These are phyloP conservation scores for Clarias pachynema DNA, from an alignment of 2,797 vertebrate genomes.

Conservation along the genomic window DNA sequence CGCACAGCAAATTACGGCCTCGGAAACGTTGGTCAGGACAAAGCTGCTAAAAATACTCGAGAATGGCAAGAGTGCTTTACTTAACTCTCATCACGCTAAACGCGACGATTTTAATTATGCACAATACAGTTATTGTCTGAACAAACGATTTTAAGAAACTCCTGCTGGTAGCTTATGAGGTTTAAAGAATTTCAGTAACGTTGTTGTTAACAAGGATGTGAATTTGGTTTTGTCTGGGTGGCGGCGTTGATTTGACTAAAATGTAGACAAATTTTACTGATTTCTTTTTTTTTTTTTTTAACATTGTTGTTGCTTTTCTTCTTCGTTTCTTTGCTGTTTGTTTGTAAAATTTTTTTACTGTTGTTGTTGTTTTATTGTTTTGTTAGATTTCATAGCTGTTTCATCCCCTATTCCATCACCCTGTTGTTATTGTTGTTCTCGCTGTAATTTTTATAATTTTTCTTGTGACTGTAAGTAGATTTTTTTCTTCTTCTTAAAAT, in stretches of 20 bases:
- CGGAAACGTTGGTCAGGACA: slow-evolving; percentile 5
- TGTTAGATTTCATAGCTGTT: not conserved
- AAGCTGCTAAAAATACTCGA: slow-evolving; percentile 25
- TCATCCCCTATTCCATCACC: not conserved
- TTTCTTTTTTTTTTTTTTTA: fast-evolving
- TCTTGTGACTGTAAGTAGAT: not conserved
- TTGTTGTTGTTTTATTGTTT: not conserved
- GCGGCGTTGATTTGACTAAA: not conserved
- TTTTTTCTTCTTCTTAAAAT: not conserved
- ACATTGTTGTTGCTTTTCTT: not conserved
- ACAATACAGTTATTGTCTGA: no score
- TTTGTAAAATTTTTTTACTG: not conserved
- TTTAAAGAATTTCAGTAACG: not conserved
- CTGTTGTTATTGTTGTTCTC: not conserved
- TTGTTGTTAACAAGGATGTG: not conserved
- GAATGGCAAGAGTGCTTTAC: slow-evolving; percentile 1
- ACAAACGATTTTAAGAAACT: no score
- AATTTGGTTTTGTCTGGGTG: not conserved
- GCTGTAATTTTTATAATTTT: not conserved
- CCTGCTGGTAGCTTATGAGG: no score
- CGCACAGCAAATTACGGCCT: slow-evolving; percentile 18
- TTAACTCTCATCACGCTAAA: slow-evolving; percentile 18
- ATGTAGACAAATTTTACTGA: not conserved
- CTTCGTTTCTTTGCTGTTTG: not conserved
- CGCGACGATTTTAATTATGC: slow-evolving; percentile 23